A percentile compares a stretch with the other conserved stretches of the same genome.
Evolutionary conservation across 2,888 invertebrate genomes (phyloP).

Genomic region (Phytoseiulus persimilis): DNA sequence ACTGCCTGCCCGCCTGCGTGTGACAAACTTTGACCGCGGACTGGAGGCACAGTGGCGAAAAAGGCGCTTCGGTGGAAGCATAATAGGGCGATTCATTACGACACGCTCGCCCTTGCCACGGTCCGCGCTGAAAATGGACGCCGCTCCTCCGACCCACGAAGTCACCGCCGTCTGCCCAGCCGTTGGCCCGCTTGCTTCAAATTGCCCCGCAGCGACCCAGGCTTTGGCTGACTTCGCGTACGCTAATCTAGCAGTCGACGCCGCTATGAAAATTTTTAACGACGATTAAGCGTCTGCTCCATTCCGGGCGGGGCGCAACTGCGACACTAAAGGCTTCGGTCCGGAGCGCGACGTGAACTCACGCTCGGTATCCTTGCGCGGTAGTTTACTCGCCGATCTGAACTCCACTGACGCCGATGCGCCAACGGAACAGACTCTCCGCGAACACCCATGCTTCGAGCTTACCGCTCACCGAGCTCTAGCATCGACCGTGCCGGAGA

Average conservation of each 20-base stretch:
- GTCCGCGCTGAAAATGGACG: background rate
- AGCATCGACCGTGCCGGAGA: no score
- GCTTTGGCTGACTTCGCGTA: background rate
- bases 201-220: background rate
- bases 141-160: background rate
- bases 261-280: background rate
- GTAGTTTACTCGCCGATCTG: no score
- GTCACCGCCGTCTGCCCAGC: background rate
- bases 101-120: background rate
- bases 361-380: no score
- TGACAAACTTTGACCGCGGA: background rate
- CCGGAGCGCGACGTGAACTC: no score
- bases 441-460: no score
- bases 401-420: no score
- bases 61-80: background rate
- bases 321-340: no score
- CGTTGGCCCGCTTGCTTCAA: background rate
- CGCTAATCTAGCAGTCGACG: background rate
- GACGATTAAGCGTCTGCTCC: background rate
- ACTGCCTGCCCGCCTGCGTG: no score
- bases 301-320: no score
- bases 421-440: no score
- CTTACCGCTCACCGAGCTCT: no score
- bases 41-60: background rate
- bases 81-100: background rate